These are phyloP conservation scores for Creontiades dilutus DNA, from an alignment of 2,888 invertebrate genomes.

Conservation along the genomic window DNA sequence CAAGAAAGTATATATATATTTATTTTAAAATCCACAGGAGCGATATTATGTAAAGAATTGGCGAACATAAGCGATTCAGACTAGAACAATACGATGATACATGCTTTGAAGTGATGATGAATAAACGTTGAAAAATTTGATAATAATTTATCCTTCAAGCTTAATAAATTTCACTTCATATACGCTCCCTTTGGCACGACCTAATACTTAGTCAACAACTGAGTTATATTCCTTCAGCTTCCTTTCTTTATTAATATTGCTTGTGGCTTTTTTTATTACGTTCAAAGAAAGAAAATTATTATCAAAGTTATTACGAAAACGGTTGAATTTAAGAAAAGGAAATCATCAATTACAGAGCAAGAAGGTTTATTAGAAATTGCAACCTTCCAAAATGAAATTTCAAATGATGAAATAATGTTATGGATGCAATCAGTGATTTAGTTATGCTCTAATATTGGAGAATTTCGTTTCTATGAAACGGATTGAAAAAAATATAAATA, in stretches of 20 bases:
- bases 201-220: conserved; percentile 43
- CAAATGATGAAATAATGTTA: too few relatives aligned
- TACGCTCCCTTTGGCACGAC: conserved; percentile 53
- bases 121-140: not conserved
- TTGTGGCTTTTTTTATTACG: not conserved
- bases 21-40: not conserved
- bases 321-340: too few relatives aligned
- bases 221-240: not conserved
- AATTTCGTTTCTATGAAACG: too few relatives aligned
- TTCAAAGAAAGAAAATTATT: too few relatives aligned
- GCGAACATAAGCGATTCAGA: conserved; percentile 48
- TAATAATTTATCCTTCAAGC: conserved; percentile 14
- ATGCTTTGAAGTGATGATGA: conserved; percentile 20
- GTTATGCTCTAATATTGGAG: too few relatives aligned
- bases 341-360: too few relatives aligned
- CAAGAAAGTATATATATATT: not conserved
- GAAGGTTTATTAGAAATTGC: too few relatives aligned
- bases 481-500: too few relatives aligned
- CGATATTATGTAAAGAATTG: not conserved
- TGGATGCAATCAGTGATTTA: too few relatives aligned
- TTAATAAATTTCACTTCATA: not conserved
- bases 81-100: conserved; percentile 45
- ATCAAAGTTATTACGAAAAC: too few relatives aligned
- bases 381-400: too few relatives aligned
- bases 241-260: conserved; percentile 30